Percentiles rank a stretch among this genome's conserved stretches.
These are phyloP conservation scores for Bombus consobrinus DNA, from an alignment of 1,140 invertebrate species.

Conservation along the genomic window DNA sequence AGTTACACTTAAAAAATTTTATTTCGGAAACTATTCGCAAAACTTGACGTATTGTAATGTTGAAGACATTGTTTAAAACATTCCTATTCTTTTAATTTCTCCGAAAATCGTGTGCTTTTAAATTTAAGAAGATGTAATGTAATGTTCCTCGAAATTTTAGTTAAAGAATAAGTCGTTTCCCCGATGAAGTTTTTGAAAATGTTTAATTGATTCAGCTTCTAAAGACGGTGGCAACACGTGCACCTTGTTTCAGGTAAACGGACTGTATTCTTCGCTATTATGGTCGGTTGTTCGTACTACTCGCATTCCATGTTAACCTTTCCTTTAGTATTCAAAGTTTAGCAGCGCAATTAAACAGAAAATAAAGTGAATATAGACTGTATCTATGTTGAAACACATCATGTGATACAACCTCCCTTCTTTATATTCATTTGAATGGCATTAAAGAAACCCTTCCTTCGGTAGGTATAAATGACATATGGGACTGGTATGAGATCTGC, in stretches of 20 bases:
- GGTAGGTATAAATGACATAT: neutral
- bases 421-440: neutral
- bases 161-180: neutral
- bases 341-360: neutral
- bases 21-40: neutral
- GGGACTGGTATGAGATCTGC: neutral
- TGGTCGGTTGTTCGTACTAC: neutral
- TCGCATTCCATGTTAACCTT: no score
- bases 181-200: neutral
- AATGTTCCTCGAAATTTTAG: neutral
- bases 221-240: neutral
- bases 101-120: neutral
- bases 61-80: neutral
- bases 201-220: neutral
- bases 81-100: neutral
- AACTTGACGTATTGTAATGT: neutral
- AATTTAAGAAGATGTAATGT: neutral
- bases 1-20: neutral
- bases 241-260: neutral
- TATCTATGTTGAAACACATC: neutral
- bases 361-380: neutral
- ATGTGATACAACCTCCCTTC: neutral
- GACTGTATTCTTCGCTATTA: neutral
- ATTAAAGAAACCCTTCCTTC: neutral
- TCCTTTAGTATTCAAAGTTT: neutral